phyloP scores from a whole-genome alignment of 1,140 invertebrate species.

The Glossosoma conforme region DNA sequence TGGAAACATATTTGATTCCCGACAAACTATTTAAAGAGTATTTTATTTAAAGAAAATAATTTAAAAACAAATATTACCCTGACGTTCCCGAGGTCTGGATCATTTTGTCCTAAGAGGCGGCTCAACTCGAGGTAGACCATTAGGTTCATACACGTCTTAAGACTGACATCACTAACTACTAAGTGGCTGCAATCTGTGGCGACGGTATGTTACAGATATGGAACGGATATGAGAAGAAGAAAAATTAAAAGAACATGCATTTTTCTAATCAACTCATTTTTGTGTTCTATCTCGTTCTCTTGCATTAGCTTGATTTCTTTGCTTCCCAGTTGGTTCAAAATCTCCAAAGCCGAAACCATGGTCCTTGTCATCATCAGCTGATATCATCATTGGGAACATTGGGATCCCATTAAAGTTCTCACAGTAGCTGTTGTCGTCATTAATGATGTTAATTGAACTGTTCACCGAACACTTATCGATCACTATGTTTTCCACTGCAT shows the following conservation, averaged over 20 bases:
- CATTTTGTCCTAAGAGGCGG: too few species aligned
- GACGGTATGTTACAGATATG: too few species aligned
- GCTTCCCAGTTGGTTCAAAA: conserved; percentile 42
- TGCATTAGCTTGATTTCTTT: conserved; percentile 66
- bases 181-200: too few species aligned
- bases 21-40: too few species aligned
- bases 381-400: not conserved
- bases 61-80: too few species aligned
- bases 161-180: too few species aligned
- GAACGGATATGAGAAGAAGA: conserved; percentile 1
- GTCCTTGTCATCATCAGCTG: not conserved
- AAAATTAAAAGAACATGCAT: not conserved
- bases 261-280: conserved; percentile 52
- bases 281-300: conserved; percentile 69
- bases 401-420: not conserved
- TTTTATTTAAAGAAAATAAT: too few species aligned
- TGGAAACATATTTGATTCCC: too few species aligned
- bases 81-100: too few species aligned
- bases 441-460: not conserved
- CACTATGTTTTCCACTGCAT: conserved; percentile 2
- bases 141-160: too few species aligned
- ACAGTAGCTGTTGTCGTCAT: conserved; percentile 6
- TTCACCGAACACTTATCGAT: conserved; percentile 3
- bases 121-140: too few species aligned
- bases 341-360: conserved; percentile 7